Evolutionary conservation across 2,888 invertebrate species (phyloP), one percentile per base, ranked within the genome.

Genomic region (Melitaea athalia): DNA sequence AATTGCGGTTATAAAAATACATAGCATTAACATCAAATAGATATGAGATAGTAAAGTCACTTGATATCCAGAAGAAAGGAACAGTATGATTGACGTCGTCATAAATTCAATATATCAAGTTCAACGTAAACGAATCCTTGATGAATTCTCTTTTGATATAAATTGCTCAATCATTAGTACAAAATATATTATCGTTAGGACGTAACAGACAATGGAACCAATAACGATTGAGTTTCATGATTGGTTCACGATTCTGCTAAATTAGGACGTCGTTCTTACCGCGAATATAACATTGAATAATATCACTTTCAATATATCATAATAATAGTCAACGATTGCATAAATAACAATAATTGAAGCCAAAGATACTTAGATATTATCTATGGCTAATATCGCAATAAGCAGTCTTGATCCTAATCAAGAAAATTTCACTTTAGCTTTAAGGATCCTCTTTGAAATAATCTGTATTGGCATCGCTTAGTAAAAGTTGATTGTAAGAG

Each of bases 71-170:
- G 14, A 7, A 49, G 8, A 55, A 53, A 31, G 33, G 12, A 14
- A 31, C 5, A 14, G 33, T 14, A 53, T 53, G 53, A 53, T 14
- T 33, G 53, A 53, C 53, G 24, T 33, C 14, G 12, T 8, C 14
- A 33, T 24, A 31, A 14, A 55, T 55, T 55, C 33, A 31, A 31
- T 55, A 55, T 55, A 49, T 4, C n/a, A 49, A 49, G n/a, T 49
- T n/a, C 47, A 14, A n/a, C 45, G 24, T 0, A 5, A 17, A 17
- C 6, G 24, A 17, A 31, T 47, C 14, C 53, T 33, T 31, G 31
- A 53, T 55, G 14, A 55, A 55, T 31, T 55, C 33, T n/a, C 47
- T 33, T 53, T 55, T 55, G 33, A 55, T 55, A 55, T 55, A 12
- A 55, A 55, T 55, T 55, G 31, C 33, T 24, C 5, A 12, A 55